Conservation (phyloP, 2,888 invertebrate species). For the Altica lythri region DNA sequence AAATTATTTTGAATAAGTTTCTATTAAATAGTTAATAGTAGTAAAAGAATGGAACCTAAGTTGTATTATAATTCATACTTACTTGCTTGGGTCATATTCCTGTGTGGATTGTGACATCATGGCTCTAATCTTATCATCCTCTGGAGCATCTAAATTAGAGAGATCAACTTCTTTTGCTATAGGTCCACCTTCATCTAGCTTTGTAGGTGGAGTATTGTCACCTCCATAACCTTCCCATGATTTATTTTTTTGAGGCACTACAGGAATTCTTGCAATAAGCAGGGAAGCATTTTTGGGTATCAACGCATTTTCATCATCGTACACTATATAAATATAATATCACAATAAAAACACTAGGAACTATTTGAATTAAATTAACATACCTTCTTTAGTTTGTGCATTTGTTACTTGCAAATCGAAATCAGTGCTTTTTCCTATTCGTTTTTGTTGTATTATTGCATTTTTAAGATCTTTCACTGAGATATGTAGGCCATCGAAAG, state of each 20-base stretch:
- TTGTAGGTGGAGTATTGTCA: conserved; percentile 56
- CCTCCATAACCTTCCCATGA: conserved; percentile 68
- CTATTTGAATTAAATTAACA: conserved; percentile 39
- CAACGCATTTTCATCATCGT: conserved; percentile 85
- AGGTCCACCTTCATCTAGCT: conserved; percentile 54
- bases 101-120: conserved; percentile 97
- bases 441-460: conserved; percentile 92
- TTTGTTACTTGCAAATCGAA: conserved; percentile 96
- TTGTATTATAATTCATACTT: conserved; percentile 57
- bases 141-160: conserved; percentile 87
- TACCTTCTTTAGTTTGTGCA: conserved; percentile 97
- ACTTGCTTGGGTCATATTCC: conserved; percentile 98
- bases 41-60: too few relatives aligned
- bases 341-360: neutral
- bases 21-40: too few relatives aligned
- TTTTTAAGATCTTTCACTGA: conserved; percentile 94
- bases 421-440: conserved; percentile 90
- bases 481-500: conserved; percentile 96
- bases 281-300: conserved; percentile 98
- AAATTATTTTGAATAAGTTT: too few relatives aligned
- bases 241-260: conserved; percentile 74
- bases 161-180: conserved; percentile 79
- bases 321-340: conserved; percentile 66
- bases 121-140: conserved; percentile 96
- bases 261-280: conserved; percentile 90